phyloP scores from a whole-genome alignment of 2,888 invertebrate genomes.

The Himalopsyche kuldschensis region DNA sequence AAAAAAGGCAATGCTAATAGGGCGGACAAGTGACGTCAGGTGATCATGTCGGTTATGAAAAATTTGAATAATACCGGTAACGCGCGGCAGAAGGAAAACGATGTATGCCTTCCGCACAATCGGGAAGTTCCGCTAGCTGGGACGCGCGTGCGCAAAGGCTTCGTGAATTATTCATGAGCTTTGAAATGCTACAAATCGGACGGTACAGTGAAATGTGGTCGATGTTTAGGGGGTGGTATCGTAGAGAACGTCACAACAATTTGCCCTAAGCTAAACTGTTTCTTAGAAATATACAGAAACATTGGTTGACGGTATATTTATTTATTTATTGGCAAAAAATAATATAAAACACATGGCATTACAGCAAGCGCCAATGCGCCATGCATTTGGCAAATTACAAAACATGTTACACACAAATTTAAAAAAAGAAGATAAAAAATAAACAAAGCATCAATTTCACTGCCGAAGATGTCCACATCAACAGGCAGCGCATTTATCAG shows the following conservation, averaged over 20 bases:
- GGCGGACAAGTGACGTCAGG: not conserved
- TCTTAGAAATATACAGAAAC: too few relatives aligned
- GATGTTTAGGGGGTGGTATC: not conserved
- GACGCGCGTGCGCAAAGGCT: not conserved
- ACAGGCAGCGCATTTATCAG: too few relatives aligned
- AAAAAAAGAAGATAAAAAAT: too few relatives aligned
- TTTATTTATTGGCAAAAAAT: too few relatives aligned
- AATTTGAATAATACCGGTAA: conserved; percentile 19
- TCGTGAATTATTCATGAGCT: conserved; percentile 9
- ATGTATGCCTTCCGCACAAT: not conserved
- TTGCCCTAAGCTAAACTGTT: too few relatives aligned
- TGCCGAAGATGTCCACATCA: too few relatives aligned
- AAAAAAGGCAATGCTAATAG: not conserved
- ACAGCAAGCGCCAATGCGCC: too few relatives aligned
- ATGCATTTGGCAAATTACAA: too few relatives aligned
- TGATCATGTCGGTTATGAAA: not conserved
- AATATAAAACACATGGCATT: too few relatives aligned
- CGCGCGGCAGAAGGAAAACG: conserved; percentile 2
- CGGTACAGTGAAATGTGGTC: not conserved
- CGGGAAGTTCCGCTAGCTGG: not conserved
- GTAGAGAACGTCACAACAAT: not conserved
- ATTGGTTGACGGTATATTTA: too few relatives aligned
- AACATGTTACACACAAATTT: too few relatives aligned
- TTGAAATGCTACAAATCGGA: not conserved
- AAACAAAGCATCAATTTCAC: too few relatives aligned